Percentiles rank a stretch among this genome's conserved stretches.
phyloP scores from a whole-genome alignment of 2,797 vertebrate genomes.

The Acrocephalus scirpaceus region DNA sequence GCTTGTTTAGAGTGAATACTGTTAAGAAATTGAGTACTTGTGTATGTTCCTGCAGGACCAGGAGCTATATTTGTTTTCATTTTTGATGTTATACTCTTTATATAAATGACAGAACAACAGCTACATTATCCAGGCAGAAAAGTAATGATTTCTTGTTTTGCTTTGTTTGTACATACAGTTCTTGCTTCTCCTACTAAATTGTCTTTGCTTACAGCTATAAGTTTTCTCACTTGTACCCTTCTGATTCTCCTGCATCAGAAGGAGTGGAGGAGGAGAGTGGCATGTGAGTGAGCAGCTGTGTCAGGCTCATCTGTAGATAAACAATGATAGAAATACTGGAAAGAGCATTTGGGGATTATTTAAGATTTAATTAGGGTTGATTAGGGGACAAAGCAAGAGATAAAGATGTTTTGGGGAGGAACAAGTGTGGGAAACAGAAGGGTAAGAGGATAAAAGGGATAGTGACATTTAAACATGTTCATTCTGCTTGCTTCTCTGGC shows the following conservation, averaged over 20 bases:
- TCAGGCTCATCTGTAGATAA: not conserved
- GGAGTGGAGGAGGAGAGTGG: not conserved
- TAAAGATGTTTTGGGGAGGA: not conserved
- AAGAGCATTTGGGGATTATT: not conserved
- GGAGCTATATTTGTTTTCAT: not conserved
- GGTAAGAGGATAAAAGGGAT: not conserved
- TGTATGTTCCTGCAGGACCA: not conserved
- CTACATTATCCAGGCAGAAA: not conserved
- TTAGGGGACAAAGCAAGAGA: not conserved
- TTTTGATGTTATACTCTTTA: not conserved
- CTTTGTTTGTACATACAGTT: not conserved
- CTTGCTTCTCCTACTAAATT: not conserved
- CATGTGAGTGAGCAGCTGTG: rapidly evolving
- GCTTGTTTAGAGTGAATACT: not conserved
- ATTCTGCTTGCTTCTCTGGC: not conserved
- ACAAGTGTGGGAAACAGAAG: not conserved
- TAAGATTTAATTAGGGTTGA: not conserved
- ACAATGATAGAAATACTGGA: no score
- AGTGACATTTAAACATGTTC: not conserved
- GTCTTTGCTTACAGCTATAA: not conserved
- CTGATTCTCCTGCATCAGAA: not conserved
- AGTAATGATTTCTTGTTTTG: not conserved
- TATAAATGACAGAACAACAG: not conserved
- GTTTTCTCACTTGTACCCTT: not conserved
- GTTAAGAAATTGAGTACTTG: not conserved